A percentile compares a stretch with the other conserved stretches of the same genome.
These are phyloP conservation scores for Ophiodon elongatus DNA, from an alignment of 2,113 vertebrate genomes.

Conservation along the genomic window DNA sequence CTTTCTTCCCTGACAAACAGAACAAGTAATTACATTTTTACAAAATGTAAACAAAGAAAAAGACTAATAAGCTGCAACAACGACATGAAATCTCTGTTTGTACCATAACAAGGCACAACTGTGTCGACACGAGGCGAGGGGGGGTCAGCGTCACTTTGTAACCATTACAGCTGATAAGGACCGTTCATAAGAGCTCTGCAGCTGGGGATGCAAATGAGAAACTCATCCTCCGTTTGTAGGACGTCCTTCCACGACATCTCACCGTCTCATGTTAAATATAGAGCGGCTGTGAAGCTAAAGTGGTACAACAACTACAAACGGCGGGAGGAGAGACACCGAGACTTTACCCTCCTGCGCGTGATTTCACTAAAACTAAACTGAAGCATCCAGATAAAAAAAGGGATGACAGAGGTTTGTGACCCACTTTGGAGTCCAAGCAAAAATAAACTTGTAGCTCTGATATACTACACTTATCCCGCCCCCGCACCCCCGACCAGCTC, in stretches of 20 bases:
- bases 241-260: neutral
- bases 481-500: neutral
- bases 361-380: neutral
- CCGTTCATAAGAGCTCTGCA: neutral
- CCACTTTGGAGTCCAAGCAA: neutral
- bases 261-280: neutral
- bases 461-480: neutral
- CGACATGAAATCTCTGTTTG: neutral
- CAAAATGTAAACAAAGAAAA: neutral
- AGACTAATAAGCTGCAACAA: neutral
- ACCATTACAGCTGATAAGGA: neutral
- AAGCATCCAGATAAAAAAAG: neutral
- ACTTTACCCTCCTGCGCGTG: neutral
- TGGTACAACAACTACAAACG: neutral
- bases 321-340: neutral
- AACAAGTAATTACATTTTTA: neutral
- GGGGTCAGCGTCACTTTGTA: neutral
- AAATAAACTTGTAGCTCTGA: neutral
- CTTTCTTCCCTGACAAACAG: neutral
- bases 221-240: neutral
- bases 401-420: neutral
- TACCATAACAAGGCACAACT: neutral
- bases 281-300: neutral
- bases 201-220: constrained; percentile 23
- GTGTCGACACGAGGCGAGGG: neutral